Base-by-base conservation (phyloP, 2,888 invertebrate genomes). In the Caenorhabditis angaria region DNA sequence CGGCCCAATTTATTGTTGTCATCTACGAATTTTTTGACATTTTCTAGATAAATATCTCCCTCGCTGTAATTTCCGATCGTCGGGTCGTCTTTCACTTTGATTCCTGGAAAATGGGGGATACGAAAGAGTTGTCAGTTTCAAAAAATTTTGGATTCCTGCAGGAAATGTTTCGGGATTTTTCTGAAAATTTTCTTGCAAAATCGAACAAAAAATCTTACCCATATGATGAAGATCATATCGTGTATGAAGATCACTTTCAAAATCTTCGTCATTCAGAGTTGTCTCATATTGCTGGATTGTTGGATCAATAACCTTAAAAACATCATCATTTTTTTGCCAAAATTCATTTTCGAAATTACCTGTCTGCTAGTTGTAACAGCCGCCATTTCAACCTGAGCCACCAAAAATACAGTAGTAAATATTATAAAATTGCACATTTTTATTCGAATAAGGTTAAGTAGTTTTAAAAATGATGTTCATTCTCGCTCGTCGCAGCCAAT, bases 11-110 rank as follows among this genome's bases (percentile, higher is more conserved):
- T 72, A 53, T 80, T 82, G 58, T 81, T 80, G 29, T 80, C 73
- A 20, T 81, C 81, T 35, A 81, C 80, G 66, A 84, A 83, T 24
- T 74, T 63, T 53, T 82, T 70, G 2, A 69, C 61, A 50, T 66
- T 67, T 47, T 71, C 68, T 10, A 80, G 54, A 47, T 79, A 74
- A 65, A 85, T 85, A 59, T 85, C 85, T 48, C 85, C 85, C 57
- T 85, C 85, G 47, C 81, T 76, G 51, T 82, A 70, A 58, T 80
- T 80, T 61, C 85, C 85, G 55, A 83, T 76, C 1, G 84, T 85
- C 51, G 85, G 85, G 61, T 85, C 82, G 41, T 80, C 77, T 62
- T 77, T 78, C 48, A 87, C 85, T 57, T 80, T 65, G 56, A 86
- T 85, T 29, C 86, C 82, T 68, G 48, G n/a, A 65, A 41, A 60